Evolutionary conservation across 2,113 vertebrate genomes (phyloP).

Genomic region (rabbit (Oryctolagus cuniculus)): DNA sequence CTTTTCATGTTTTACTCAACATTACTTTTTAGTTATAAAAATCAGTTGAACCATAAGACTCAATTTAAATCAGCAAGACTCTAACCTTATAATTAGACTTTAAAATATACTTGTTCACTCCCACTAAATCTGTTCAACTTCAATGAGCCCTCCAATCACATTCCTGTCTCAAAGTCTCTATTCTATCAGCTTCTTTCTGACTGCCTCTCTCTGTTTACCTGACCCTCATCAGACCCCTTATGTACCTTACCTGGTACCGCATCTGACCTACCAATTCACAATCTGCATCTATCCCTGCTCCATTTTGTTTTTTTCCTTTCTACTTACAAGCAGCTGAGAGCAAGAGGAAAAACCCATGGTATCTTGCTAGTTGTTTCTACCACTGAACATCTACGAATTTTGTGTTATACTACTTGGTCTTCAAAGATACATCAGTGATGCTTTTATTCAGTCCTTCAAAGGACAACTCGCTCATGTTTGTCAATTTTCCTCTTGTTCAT

Average conservation of each 20-base stretch:
- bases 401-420: neutral
- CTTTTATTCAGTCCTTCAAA: neutral
- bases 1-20: conserved; percentile 70
- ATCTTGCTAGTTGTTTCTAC: neutral
- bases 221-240: neutral
- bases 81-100: conserved; percentile 73
- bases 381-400: neutral
- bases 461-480: neutral
- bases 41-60: conserved; percentile 70
- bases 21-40: conserved; percentile 76
- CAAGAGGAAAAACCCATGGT: conserved; percentile 12
- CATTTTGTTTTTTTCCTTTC: conserved; percentile 9
- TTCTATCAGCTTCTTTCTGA: neutral
- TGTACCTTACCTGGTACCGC: neutral
- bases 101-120: conserved; percentile 68
- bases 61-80: conserved; percentile 63
- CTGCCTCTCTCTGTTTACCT: neutral
- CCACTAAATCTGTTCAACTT: conserved; percentile 43
- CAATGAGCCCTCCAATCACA: conserved; percentile 27
- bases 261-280: neutral
- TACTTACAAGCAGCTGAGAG: neutral
- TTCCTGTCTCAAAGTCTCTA: neutral
- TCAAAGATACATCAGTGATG: conserved; percentile 35
- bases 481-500: neutral
- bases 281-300: neutral